Percentiles rank a stretch among this genome's conserved stretches.
phyloP scores from a whole-genome alignment of 1,140 invertebrate species.

The Lepidurus arcticus region DNA sequence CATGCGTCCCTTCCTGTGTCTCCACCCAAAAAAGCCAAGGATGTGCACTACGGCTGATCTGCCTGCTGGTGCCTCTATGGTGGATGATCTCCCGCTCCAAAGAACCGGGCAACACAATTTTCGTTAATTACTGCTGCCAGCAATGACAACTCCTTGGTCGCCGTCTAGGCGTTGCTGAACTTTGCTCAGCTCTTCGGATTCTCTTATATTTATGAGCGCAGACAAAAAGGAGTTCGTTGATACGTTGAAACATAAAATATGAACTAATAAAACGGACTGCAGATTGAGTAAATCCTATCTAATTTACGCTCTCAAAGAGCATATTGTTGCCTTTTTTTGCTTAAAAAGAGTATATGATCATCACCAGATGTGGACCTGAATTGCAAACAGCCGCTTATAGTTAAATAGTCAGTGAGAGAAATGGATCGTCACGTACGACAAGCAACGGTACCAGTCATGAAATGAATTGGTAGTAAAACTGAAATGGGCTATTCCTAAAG shows the following conservation, averaged over 20 bases:
- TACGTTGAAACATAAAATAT: neutral
- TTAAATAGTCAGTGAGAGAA: too few relatives aligned
- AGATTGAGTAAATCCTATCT: neutral
- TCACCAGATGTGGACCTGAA: neutral
- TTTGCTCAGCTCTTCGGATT: neutral
- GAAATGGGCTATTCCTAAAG: too few relatives aligned
- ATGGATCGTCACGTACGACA: conserved; percentile 1
- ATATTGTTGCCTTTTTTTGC: neutral
- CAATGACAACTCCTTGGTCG: conserved; percentile 6
- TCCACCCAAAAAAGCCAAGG: conserved; percentile 8
- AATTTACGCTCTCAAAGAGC: neutral
- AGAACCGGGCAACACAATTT: neutral
- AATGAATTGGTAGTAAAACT: too few relatives aligned
- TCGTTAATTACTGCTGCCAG: neutral
- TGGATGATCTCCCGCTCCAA: neutral
- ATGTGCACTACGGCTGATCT: neutral
- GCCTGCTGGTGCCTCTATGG: neutral
- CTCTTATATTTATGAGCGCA: neutral
- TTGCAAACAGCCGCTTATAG: neutral
- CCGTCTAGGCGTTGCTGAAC: neutral
- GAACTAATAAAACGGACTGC: neutral
- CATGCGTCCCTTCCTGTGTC: conserved; percentile 17
- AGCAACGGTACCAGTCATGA: conserved; percentile 4
- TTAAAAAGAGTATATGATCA: neutral
- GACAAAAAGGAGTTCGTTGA: neutral